phyloP scores from a whole-genome alignment of 2,888 invertebrate species.

The Laspeyria flexula region DNA sequence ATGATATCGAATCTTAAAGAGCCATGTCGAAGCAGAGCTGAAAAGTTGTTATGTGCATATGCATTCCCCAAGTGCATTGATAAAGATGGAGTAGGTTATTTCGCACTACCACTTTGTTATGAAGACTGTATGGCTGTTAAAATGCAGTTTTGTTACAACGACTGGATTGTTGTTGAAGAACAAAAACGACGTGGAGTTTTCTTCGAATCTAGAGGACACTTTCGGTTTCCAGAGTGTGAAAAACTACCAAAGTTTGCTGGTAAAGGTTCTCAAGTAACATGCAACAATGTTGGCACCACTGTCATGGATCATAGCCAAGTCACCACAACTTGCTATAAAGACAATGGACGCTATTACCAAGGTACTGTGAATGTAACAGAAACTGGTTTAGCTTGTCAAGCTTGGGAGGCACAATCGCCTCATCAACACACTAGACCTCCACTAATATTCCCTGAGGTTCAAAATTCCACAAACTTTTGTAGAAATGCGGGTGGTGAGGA shows the following conservation, averaged over 20 bases:
- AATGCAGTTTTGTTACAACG: slow-evolving; percentile 96
- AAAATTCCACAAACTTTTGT: slow-evolving; percentile 96
- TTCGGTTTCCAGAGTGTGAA: slow-evolving; percentile 95
- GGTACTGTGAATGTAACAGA: slow-evolving; percentile 94
- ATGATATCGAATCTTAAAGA: slow-evolving; percentile 92
- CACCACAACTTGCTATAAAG: slow-evolving; percentile 94
- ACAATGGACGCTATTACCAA: slow-evolving; percentile 95
- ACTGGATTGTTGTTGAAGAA: slow-evolving; percentile 96
- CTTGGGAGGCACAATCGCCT: slow-evolving; percentile 95
- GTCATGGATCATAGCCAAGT: slow-evolving; percentile 93
- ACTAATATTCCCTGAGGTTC: slow-evolving; percentile 95
- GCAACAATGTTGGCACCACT: slow-evolving; percentile 94
- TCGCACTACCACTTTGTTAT: slow-evolving; percentile 92
- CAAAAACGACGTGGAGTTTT: slow-evolving; percentile 92
- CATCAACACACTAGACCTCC: slow-evolving; percentile 96
- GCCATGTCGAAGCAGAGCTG: slow-evolving; percentile 94
- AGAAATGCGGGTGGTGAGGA: slow-evolving; percentile 98
- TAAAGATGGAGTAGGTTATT: slow-evolving; percentile 87
- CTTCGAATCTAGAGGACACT: slow-evolving; percentile 94
- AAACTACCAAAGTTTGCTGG: slow-evolving; percentile 90
- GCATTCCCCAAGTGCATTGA: slow-evolving; percentile 95
- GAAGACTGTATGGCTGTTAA: slow-evolving; percentile 97
- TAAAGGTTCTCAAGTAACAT: slow-evolving; percentile 88
- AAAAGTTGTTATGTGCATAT: slow-evolving; percentile 96
- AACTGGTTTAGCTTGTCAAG: slow-evolving; percentile 94